phyloP scores from a whole-genome alignment of 2,113 vertebrate genomes.

The Mungos mungo region DNA sequence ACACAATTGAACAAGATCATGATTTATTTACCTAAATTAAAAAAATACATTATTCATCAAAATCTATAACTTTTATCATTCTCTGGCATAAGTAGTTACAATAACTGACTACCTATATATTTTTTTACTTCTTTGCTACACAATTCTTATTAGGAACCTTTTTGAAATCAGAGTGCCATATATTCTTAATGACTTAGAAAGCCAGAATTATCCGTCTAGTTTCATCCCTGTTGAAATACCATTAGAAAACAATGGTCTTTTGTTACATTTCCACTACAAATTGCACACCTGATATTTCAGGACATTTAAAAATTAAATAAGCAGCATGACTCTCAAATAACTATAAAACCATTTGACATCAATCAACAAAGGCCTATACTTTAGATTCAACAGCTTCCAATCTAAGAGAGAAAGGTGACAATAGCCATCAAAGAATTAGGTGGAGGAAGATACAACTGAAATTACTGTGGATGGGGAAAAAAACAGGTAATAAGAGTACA shows the following conservation, averaged over 20 bases:
- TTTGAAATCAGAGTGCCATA: conserved; percentile 65
- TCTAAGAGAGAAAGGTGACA: conserved; percentile 59
- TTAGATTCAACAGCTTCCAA: conserved; percentile 51
- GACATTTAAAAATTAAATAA: conserved; percentile 80
- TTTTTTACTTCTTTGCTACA: conserved; percentile 49
- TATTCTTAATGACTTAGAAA: conserved; percentile 69
- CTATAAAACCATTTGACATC: conserved; percentile 57
- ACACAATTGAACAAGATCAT: conserved; percentile 32
- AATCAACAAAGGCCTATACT: conserved; percentile 61
- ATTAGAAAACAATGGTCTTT: conserved; percentile 59
- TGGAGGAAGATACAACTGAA: conserved; percentile 52
- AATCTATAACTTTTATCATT: conserved; percentile 51
- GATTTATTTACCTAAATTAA: conserved; percentile 50
- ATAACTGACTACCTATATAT: conserved; percentile 4
- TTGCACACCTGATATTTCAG: conserved; percentile 67
- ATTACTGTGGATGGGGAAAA: conserved; percentile 69
- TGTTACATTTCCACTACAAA: conserved; percentile 66
- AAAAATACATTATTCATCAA: conserved; percentile 49
- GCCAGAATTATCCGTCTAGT: conserved; percentile 58
- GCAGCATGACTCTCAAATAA: conserved; percentile 46
- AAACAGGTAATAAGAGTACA: conserved; percentile 68
- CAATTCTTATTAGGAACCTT: conserved; percentile 55
- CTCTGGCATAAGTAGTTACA: conserved; percentile 44
- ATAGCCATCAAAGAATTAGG: neutral
- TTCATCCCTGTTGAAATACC: conserved; percentile 63